Base-by-base conservation (phyloP, 1,140 invertebrate species). In the Tetranychus urticae region DNA sequence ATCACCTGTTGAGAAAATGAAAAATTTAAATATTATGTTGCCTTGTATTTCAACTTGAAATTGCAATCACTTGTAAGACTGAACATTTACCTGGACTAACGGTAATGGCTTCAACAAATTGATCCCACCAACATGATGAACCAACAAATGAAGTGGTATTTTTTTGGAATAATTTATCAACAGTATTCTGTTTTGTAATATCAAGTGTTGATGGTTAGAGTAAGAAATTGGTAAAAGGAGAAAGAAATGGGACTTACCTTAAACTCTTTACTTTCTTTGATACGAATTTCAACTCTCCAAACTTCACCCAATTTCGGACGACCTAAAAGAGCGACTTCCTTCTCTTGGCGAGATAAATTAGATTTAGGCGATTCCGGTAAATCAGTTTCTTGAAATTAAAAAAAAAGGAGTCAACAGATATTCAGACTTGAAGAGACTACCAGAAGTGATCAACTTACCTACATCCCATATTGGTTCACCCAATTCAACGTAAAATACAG, bases 191-290 rank as follows among this genome's bases (percentile, higher is more conserved):
- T 57, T 33, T 42, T 42, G 39, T 42, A 6, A 42, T 23, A 23
- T 23, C 23, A 23, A 23, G 23, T 23, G 23, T 23, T 23, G 23
- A 23, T 23, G 23, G 23, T 23, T 23, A 23, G 23, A 23, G 23
- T 0, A 23, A 23, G 23, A 23, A 23, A 0, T 0, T 23, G 23
- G 23, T 23, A 23, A 23, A 23, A 23, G 23, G 23, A 23, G 23
- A 23, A 23, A 23, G 0, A 23, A 23, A 23, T 23, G 23, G 23
- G 0, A 23, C 10, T 68, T 69, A 91, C 89, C 82, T 94, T 97
- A 74, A 97, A 97, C 75, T 97, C 93, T 72, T 91, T 89, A 74
- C 88, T 94, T 72, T 98, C 93, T 70, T 88, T 91, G 68, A 98
- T 86, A 66, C 85, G 80, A 64, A 97, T 80, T 74, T 86, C 82